Evolutionary conservation across 2,797 vertebrate genomes (phyloP).

Genomic region (Parauchenoglanis ngamensis): DNA sequence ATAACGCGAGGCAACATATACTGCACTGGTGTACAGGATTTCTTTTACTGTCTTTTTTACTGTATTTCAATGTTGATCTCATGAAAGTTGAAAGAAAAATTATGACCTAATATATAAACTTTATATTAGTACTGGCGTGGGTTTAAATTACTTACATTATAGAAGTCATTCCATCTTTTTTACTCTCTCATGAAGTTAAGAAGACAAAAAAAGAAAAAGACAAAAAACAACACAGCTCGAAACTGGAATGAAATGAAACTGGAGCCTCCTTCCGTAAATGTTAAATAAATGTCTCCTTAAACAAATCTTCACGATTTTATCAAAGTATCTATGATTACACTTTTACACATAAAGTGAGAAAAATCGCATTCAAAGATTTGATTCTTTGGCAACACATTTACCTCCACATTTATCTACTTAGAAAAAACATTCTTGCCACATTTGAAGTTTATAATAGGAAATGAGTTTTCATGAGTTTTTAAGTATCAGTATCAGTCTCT

Average conservation of each 20-base stretch:
- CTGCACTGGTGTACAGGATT: not conserved
- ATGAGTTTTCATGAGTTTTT: not conserved
- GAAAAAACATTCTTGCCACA: not conserved
- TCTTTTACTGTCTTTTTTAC: constrained; percentile 14
- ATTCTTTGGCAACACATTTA: too few species aligned
- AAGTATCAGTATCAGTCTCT: not conserved
- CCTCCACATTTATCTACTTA: not conserved
- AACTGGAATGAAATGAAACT: not conserved
- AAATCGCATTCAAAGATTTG: not conserved
- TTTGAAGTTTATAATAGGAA: not conserved
- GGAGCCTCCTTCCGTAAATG: not conserved
- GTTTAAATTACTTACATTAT: not conserved
- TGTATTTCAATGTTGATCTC: not conserved
- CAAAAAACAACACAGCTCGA: not conserved
- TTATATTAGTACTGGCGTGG: not conserved
- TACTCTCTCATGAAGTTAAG: not conserved
- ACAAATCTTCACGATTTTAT: not conserved
- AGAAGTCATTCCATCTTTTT: not conserved
- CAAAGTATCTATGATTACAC: not conserved
- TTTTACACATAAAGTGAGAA: not conserved
- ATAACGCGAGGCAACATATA: constrained; percentile 44
- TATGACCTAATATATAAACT: not conserved
- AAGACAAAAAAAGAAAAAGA: not conserved
- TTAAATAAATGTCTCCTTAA: not conserved
- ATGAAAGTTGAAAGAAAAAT: not conserved